These are phyloP conservation scores for Diabrotica undecimpunctata DNA, from an alignment of 1,140 invertebrate species.

Conservation along the genomic window DNA sequence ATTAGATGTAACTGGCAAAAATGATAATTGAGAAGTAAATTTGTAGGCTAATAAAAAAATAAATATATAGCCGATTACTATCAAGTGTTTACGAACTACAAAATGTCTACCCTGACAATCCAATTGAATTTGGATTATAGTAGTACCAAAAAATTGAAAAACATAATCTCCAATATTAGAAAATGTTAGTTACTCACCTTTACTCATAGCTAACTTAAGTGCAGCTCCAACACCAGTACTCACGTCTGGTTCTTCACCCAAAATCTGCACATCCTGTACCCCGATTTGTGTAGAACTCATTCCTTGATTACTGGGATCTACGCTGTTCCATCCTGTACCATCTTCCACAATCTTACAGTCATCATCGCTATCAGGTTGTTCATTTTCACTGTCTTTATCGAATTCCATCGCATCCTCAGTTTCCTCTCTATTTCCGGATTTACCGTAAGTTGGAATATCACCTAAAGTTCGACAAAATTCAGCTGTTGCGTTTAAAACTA, in stretches of 20 bases:
- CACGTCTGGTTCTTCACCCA: slow-evolving; percentile 95
- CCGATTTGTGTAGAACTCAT: slow-evolving; percentile 14
- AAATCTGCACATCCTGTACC: slow-evolving; percentile 65
- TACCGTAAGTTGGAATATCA: slow-evolving; percentile 90
- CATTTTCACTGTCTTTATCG: slow-evolving; percentile 36
- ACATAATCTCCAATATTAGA: too few relatives aligned
- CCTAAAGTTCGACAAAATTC: slow-evolving; percentile 94
- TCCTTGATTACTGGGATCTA: slow-evolving; percentile 46
- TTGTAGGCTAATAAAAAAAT: too few relatives aligned
- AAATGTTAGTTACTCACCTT: slow-evolving; percentile 53
- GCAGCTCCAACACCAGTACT: slow-evolving; percentile 89
- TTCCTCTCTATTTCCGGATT: slow-evolving; percentile 83
- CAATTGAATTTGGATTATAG: too few relatives aligned
- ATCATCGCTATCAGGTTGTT: slow-evolving; percentile 38
- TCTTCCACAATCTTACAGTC: slow-evolving; percentile 43
- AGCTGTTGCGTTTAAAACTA: slow-evolving; percentile 89
- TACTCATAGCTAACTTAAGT: slow-evolving; percentile 86
- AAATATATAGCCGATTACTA: too few relatives aligned
- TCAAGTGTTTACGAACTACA: too few relatives aligned
- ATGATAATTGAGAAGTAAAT: too few relatives aligned
- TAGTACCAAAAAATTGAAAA: too few relatives aligned
- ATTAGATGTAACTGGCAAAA: too few relatives aligned
- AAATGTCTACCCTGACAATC: too few relatives aligned
- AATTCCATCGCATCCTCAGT: slow-evolving; percentile 71
- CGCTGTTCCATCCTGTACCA: slow-evolving; percentile 49